These are phyloP conservation scores for Natrix natrix DNA, from an alignment of 2,797 vertebrate species.

Conservation along the genomic window DNA sequence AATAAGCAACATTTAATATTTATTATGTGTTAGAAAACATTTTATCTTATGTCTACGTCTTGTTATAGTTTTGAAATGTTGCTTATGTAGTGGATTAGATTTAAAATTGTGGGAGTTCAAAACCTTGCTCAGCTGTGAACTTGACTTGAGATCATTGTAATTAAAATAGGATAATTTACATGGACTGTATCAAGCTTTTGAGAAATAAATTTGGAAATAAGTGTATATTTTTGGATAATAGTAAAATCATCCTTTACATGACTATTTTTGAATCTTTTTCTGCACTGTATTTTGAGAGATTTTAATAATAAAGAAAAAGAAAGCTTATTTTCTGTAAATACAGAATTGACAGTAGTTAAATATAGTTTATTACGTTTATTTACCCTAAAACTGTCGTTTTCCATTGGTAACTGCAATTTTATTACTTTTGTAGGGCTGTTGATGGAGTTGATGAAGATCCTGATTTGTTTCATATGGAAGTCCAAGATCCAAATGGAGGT, in stretches of 20 bases:
- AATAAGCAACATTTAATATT: neutral
- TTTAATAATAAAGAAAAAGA: conserved; percentile 12
- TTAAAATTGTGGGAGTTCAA: neutral
- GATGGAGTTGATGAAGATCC: conserved; percentile 84
- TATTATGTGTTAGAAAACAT: neutral
- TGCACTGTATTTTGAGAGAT: neutral
- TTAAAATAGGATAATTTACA: neutral
- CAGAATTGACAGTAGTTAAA: conserved; percentile 16
- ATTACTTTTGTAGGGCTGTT: conserved; percentile 82
- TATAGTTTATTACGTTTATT: conserved; percentile 32
- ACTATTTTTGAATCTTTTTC: conserved; percentile 7
- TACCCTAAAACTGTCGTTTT: conserved; percentile 21
- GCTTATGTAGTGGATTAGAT: neutral
- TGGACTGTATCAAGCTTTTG: neutral
- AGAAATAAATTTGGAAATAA: neutral
- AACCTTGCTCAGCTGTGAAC: neutral
- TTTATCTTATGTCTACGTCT: neutral
- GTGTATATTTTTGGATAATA: neutral
- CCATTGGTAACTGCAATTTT: conserved; percentile 24
- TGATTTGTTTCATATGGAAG: conserved; percentile 93
- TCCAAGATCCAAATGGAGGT: conserved; percentile 91
- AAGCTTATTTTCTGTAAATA: conserved; percentile 6
- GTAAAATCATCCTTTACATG: neutral
- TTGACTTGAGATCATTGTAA: neutral
- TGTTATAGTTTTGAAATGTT: neutral